A percentile compares a stretch with the other conserved stretches of the same genome.
These are phyloP conservation scores for Dissostichus mawsoni DNA, from an alignment of 2,113 vertebrate species.

Conservation along the genomic window DNA sequence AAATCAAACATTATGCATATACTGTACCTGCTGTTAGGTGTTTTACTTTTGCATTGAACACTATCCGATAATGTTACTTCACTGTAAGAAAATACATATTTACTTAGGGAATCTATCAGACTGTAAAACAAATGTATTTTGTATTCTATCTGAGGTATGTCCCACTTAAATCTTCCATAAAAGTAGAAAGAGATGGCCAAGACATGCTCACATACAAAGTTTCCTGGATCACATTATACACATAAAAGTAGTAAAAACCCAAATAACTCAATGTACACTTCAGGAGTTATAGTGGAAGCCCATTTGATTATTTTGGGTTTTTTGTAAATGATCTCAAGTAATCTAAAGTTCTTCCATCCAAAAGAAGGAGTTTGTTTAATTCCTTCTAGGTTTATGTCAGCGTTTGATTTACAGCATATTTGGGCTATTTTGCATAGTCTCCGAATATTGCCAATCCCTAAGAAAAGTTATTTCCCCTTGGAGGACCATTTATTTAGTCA, in stretches of 20 bases:
- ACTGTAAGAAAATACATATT: not conserved
- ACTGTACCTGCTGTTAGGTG: not conserved
- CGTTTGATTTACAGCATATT: constrained; percentile 69
- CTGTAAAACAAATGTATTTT: not conserved
- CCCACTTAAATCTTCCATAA: not conserved
- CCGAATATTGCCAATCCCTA: constrained; percentile 71
- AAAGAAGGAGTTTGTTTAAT: constrained; percentile 37
- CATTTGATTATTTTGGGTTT: constrained; percentile 20
- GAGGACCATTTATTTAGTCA: constrained; percentile 81
- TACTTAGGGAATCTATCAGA: not conserved
- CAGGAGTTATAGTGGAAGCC: not conserved
- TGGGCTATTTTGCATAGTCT: constrained; percentile 66
- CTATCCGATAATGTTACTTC: not conserved
- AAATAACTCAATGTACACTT: not conserved
- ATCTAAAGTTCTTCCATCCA: constrained; percentile 28
- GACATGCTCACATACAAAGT: not conserved
- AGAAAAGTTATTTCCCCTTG: constrained; percentile 75
- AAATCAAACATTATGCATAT: not conserved
- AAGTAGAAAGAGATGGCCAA: not conserved
- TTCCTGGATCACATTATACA: not conserved
- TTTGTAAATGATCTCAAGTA: constrained; percentile 11
- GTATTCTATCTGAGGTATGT: not conserved
- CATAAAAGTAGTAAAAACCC: not conserved
- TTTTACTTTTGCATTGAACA: not conserved
- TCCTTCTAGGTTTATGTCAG: constrained; percentile 45